Base-by-base conservation (phyloP, 2,113 vertebrate genomes). In the Paracanthobrama guichenoti region DNA sequence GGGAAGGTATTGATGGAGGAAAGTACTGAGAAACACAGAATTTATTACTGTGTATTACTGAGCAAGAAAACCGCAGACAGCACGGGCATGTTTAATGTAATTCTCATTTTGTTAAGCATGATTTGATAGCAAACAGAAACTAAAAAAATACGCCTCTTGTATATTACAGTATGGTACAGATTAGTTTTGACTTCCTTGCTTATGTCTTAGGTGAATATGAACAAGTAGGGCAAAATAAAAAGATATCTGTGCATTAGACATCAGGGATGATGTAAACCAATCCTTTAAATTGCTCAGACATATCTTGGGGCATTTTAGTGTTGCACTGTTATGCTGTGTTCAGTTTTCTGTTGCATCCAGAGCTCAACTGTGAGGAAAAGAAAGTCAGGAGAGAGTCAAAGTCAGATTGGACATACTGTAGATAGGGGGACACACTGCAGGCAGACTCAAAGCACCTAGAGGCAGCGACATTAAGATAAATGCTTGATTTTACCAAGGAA, bases 1-100 rank as follows among this genome's bases (percentile, higher is more conserved):
- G 73, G 46, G 28, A 55, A 57, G 18, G 50, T 26, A 20, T 55
- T 75, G 24, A 20, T 75, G 24, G 48, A 53, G 24, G 26, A 20
- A 53, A 75, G 72, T 48, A 50, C 44, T 44, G n/a, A 18, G 13
- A 48, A 74, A 48, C n/a, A 26, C n/a, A 26, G 71, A 48, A 24
- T 16, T 48, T 73, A 73, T 73, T 73, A 48, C 71, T 67, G 16
- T 57, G 53, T 46, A 46, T 35, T 66, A 31, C 64, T 67, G 31
- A 20, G 8, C 64, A 67, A 67, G 64, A 64, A 28, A 64, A 16
- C 9, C 4, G 0, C 62, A 66, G 35, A 35, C 64, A 39, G 18
- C 1, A 39, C 39, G 31, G 64, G 0, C 16, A 20, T 20, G 3
- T 42, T 39, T 69, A 22, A 20, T 10, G 9, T 39, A 69, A 12